phyloP scores from a whole-genome alignment of 2,888 invertebrate species.

The Rambutsinella grinnellia region DNA sequence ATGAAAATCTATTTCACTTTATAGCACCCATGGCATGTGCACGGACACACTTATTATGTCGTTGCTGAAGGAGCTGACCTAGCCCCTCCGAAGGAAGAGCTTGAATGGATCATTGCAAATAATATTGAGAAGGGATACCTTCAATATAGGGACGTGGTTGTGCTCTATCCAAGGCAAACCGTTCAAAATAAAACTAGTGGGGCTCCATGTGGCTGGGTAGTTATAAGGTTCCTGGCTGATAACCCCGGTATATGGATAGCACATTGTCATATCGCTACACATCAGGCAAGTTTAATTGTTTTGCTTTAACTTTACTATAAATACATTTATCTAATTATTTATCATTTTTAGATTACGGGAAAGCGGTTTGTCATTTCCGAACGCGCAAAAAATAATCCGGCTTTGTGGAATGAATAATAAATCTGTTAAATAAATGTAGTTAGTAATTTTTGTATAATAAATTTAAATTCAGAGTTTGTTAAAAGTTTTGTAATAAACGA shows the following conservation, averaged over 20 bases:
- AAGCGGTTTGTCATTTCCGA: constrained; percentile 59
- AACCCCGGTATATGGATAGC: constrained; percentile 59
- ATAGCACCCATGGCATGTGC: constrained; percentile 60
- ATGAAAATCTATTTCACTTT: constrained; percentile 28
- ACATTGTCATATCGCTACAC: constrained; percentile 60
- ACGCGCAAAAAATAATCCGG: constrained; percentile 11
- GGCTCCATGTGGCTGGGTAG: constrained; percentile 59
- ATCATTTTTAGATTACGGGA: constrained; percentile 53
- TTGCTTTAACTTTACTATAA: too few species aligned
- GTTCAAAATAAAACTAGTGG: constrained; percentile 30
- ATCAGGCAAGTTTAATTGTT: too few species aligned
- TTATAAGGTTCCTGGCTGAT: constrained; percentile 50
- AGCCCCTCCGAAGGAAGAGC: constrained; percentile 9
- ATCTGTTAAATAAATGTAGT: too few species aligned
- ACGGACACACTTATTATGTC: constrained; percentile 53
- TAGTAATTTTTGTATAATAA: too few species aligned
- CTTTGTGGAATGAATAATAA: constrained; percentile 29
- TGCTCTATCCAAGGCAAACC: constrained; percentile 47
- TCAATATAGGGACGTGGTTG: constrained; percentile 56
- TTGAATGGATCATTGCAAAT: constrained; percentile 25
- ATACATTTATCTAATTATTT: too few species aligned
- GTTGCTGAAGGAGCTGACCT: constrained; percentile 56
- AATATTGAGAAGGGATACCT: constrained; percentile 19
- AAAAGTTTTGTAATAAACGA: too few species aligned
- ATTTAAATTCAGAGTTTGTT: too few species aligned